These are phyloP conservation scores for Muscidifurax raptorellus DNA, from an alignment of 1,140 invertebrate genomes.

Conservation along the genomic window DNA sequence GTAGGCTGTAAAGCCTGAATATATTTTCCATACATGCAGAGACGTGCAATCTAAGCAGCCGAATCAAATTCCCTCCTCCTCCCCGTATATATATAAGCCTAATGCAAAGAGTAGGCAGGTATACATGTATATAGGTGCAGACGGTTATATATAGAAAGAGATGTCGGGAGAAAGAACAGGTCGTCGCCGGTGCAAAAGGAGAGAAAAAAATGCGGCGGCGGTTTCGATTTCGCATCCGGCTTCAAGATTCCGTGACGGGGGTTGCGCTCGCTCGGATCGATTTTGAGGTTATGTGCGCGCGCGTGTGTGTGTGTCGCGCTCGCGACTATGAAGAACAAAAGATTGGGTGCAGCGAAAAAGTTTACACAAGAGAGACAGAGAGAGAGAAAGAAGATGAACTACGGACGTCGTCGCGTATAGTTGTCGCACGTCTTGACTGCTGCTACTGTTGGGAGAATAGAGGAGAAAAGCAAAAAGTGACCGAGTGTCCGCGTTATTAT, in stretches of 20 bases:
- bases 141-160: neutral
- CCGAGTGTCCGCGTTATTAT: slow-evolving; percentile 21
- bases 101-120: neutral
- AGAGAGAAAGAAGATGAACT: neutral
- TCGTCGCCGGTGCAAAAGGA: neutral
- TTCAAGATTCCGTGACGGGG: slow-evolving; percentile 3
- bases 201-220: neutral
- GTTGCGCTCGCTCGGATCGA: neutral
- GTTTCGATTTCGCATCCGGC: slow-evolving; percentile 34
- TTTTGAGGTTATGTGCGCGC: slow-evolving; percentile 22
- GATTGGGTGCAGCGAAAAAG: neutral
- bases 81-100: neutral
- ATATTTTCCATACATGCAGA: neutral
- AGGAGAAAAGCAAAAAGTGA: slow-evolving; percentile 7
- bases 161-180: neutral
- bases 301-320: neutral
- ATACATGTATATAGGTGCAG: neutral
- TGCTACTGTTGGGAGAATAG: neutral
- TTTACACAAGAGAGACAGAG: neutral
- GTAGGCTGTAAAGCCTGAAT: neutral
- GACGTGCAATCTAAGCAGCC: neutral
- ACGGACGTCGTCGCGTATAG: neutral
- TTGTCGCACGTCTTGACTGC: no score
- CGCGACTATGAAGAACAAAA: neutral
- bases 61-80: neutral